These are phyloP conservation scores for Poliocrania exsul DNA, from an alignment of 2,797 vertebrate genomes.

Conservation along the genomic window DNA sequence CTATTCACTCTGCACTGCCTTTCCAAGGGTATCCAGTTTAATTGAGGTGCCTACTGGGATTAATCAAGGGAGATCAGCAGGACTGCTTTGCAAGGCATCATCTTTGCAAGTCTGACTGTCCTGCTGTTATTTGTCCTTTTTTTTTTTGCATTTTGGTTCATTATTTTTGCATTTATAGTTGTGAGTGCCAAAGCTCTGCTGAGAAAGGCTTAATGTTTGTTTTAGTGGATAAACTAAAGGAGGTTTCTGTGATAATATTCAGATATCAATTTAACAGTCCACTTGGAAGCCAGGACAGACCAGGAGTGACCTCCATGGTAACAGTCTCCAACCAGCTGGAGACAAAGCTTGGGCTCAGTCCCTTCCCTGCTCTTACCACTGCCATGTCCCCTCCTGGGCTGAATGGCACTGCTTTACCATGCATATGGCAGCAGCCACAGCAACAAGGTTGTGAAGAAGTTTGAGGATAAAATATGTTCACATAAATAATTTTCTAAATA, in stretches of 20 bases:
- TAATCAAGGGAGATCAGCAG: not conserved
- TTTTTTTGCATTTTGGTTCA: not conserved
- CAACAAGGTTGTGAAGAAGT: not conserved
- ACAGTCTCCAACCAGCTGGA: not conserved
- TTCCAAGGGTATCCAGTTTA: not conserved
- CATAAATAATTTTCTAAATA: not conserved
- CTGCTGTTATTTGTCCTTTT: not conserved
- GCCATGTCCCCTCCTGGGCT: not conserved
- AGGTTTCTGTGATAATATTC: not conserved
- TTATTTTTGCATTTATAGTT: not conserved
- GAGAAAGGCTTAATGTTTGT: not conserved
- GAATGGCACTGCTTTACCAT: not conserved
- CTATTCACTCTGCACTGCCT: not conserved
- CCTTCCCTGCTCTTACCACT: not conserved
- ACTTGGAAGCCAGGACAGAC: not conserved
- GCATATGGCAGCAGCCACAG: not conserved
- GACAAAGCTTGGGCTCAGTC: not conserved
- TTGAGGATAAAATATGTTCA: not conserved
- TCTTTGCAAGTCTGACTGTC: not conserved
- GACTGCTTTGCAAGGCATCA: not conserved
- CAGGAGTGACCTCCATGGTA: not conserved
- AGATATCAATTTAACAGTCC: fast-evolving
- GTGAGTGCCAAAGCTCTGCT: not conserved
- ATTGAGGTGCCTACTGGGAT: not conserved
- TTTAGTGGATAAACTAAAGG: not conserved